Evolutionary conservation across 2,888 invertebrate genomes (phyloP).

Genomic region (Lobophora halterata): DNA sequence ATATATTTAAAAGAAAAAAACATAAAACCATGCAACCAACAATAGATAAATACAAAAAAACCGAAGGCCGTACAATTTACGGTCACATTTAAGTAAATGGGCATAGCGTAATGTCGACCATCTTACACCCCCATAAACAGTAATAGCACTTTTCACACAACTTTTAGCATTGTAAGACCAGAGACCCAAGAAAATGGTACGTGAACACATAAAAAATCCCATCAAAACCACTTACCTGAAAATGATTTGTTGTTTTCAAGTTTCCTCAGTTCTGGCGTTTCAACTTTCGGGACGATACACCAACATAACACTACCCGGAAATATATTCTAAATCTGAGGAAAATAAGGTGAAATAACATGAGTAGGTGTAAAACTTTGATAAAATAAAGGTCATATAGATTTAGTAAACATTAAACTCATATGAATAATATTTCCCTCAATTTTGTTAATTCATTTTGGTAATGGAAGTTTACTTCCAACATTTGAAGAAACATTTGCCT

Average conservation of each 20-base stretch:
- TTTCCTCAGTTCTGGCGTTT: slow-evolving; percentile 63
- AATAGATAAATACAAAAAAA: too few relatives aligned
- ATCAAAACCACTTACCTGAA: slow-evolving; percentile 56
- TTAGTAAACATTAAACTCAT: too few relatives aligned
- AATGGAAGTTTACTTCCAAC: too few relatives aligned
- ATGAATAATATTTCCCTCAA: too few relatives aligned
- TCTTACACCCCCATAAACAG: slow-evolving; percentile 10
- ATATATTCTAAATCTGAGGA: slow-evolving; percentile 83
- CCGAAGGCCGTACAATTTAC: too few relatives aligned
- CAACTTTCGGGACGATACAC: slow-evolving; percentile 62
- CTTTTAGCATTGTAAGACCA: background rate
- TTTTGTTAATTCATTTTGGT: too few relatives aligned
- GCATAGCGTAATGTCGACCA: slow-evolving; percentile 10
- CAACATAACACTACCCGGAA: slow-evolving; percentile 84
- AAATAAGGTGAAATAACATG: slow-evolving; percentile 17
- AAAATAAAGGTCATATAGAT: too few relatives aligned
- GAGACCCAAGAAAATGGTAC: background rate
- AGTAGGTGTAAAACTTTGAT: too few relatives aligned
- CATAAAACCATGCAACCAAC: too few relatives aligned
- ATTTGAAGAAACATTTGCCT: too few relatives aligned
- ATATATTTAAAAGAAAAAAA: too few relatives aligned
- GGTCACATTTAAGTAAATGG: too few relatives aligned
- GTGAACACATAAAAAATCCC: background rate
- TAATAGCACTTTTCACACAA: slow-evolving; percentile 5
- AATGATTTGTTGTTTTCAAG: slow-evolving; percentile 70